These are phyloP conservation scores for Lampropteryx suffumata DNA, from an alignment of 2,888 invertebrate species.

Conservation along the genomic window DNA sequence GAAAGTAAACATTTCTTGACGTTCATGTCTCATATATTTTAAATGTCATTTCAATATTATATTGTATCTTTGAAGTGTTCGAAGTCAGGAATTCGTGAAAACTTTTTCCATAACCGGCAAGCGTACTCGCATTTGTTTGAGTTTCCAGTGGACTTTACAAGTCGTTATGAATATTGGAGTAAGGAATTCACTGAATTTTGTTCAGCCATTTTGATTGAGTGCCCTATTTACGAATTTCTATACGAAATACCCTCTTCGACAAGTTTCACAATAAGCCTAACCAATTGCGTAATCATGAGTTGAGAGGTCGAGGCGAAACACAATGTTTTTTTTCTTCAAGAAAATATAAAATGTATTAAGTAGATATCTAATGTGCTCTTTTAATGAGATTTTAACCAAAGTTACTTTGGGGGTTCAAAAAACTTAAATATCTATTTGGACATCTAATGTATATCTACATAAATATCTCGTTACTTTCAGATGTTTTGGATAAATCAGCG, in stretches of 20 bases:
- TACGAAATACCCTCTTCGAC: constrained; percentile 7
- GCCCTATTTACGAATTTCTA: constrained; percentile 22
- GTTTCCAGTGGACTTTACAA: constrained; percentile 50
- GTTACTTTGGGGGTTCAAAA: too few species aligned
- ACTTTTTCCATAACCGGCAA: constrained; percentile 57
- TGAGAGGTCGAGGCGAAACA: neutral
- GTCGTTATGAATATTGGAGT: constrained; percentile 47
- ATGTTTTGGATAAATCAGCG: constrained; percentile 43
- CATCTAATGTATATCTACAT: neutral
- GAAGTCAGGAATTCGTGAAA: constrained; percentile 44
- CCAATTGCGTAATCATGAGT: too few species aligned
- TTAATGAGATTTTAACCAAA: too few species aligned
- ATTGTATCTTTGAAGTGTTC: constrained; percentile 30
- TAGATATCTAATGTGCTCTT: too few species aligned
- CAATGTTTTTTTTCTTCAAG: too few species aligned
- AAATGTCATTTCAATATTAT: constrained; percentile 10
- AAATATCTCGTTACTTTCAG: constrained; percentile 39
- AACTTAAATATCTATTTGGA: constrained; percentile 58
- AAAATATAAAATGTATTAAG: too few species aligned
- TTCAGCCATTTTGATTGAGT: constrained; percentile 24
- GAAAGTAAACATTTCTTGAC: too few species aligned
- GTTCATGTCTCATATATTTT: neutral
- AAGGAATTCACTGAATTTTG: constrained; percentile 36
- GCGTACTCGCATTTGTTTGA: constrained; percentile 47
- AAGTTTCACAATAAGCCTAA: neutral